Conservation (phyloP, 2,797 vertebrate genomes). For the Linurgus olivaceus region DNA sequence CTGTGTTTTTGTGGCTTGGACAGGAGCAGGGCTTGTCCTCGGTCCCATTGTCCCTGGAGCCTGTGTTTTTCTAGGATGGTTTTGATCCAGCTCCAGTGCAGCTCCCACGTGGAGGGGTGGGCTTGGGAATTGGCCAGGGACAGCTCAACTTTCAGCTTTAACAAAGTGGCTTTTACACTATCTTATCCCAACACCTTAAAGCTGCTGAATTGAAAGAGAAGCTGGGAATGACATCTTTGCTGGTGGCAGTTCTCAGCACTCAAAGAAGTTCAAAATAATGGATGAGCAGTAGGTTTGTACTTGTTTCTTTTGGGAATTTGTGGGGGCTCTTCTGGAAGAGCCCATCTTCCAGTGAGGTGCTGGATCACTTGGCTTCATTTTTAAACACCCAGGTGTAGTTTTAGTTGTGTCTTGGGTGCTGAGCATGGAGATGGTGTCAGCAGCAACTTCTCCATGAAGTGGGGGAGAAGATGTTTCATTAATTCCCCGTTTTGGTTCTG, state of each 20-base stretch:
- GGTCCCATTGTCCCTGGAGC: accelerated
- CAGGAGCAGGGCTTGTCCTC: background rate
- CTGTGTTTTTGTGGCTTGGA: background rate
- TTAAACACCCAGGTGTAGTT: background rate
- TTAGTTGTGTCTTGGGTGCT: background rate
- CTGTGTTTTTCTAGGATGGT: background rate
- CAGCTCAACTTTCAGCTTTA: background rate
- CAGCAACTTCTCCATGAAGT: accelerated
- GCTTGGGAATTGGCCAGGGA: background rate
- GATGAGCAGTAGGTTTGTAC: background rate
- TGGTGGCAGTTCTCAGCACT: background rate
- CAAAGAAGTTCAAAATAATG: background rate
- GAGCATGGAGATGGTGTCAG: background rate
- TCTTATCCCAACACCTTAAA: background rate
- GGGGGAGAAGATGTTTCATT: background rate
- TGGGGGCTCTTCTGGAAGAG: background rate
- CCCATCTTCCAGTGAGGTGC: background rate
- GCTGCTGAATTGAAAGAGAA: background rate
- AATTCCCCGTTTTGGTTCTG: background rate
- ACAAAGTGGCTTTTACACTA: accelerated
- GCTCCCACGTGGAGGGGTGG: background rate
- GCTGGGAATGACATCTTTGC: background rate
- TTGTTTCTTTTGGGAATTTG: background rate
- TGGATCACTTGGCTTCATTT: background rate
- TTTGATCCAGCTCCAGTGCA: background rate